phyloP scores from a whole-genome alignment of 2,113 vertebrate species.

The Ciconia stormi region DNA sequence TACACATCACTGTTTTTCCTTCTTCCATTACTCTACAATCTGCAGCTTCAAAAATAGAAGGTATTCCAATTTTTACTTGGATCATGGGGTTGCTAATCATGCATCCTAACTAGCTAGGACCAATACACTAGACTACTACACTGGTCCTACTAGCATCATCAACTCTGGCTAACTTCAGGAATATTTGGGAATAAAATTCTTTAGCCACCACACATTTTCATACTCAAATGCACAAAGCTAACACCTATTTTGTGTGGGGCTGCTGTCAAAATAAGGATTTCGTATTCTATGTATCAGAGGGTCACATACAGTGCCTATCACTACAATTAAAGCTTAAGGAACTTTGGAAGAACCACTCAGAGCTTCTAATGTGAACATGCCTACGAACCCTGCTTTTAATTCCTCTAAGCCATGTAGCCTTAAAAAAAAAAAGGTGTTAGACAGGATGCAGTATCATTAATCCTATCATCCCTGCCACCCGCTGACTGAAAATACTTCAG shows the following conservation, averaged over 20 bases:
- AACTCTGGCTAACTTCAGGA: not conserved
- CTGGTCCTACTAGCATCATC: not conserved
- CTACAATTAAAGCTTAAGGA: not conserved
- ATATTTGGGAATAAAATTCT: not conserved
- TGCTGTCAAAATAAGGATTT: not conserved
- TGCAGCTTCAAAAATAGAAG: not conserved
- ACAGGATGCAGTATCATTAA: not conserved
- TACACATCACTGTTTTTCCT: not conserved
- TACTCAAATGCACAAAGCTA: not conserved
- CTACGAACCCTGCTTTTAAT: not conserved
- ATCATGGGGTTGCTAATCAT: not conserved
- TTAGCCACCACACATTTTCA: not conserved
- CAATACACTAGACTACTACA: not conserved
- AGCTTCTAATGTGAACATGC: not conserved
- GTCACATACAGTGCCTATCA: rapidly evolving
- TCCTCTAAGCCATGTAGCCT: not conserved
- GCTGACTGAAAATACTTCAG: not conserved
- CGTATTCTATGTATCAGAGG: not conserved
- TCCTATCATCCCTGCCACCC: not conserved
- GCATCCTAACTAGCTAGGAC: not conserved
- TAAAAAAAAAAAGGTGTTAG: not conserved
- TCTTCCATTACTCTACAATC: not conserved
- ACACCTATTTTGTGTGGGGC: not conserved
- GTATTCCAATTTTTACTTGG: not conserved
- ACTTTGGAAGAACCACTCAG: not conserved